Conservation (phyloP, 2,113 vertebrate species). For the Engraulis encrasicolus region DNA sequence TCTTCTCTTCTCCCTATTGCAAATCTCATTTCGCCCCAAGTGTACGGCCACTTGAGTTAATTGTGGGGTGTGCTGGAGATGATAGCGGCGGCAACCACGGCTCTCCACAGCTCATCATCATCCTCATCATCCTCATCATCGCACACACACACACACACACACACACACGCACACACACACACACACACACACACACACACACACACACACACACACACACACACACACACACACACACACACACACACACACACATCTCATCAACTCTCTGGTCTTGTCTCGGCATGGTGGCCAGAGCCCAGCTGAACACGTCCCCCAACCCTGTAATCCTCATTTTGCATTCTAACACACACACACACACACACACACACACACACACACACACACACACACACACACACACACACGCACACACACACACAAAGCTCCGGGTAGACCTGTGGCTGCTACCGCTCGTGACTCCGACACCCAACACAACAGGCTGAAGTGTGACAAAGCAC, state of each 20-base stretch:
- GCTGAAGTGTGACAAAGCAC: not conserved
- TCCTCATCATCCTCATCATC: too few relatives aligned
- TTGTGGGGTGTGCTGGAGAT: slow-evolving; percentile 43
- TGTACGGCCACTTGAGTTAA: slow-evolving; percentile 51
- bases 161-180: too few relatives aligned
- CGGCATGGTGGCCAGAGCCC: slow-evolving; percentile 34
- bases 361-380: not conserved
- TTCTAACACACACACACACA: not conserved
- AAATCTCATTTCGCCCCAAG: slow-evolving; percentile 42
- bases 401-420: too few relatives aligned
- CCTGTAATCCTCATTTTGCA: slow-evolving; percentile 50
- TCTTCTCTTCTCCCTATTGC: not conserved
- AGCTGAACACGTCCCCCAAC: slow-evolving; percentile 31
- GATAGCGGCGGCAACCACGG: slow-evolving; percentile 33
- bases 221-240: too few relatives aligned
- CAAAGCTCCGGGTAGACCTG: too few relatives aligned
- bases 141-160: too few relatives aligned
- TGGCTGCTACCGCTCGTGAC: not conserved
- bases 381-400: not conserved
- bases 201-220: too few relatives aligned
- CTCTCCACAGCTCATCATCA: slow-evolving; percentile 51
- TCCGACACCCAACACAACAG: not conserved
- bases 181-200: too few relatives aligned
- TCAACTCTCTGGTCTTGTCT: slow-evolving; percentile 38
- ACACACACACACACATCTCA: too few relatives aligned